These are phyloP conservation scores for Bradynema listronoti DNA, from an alignment of 1,140 invertebrate genomes.

Conservation along the genomic window DNA sequence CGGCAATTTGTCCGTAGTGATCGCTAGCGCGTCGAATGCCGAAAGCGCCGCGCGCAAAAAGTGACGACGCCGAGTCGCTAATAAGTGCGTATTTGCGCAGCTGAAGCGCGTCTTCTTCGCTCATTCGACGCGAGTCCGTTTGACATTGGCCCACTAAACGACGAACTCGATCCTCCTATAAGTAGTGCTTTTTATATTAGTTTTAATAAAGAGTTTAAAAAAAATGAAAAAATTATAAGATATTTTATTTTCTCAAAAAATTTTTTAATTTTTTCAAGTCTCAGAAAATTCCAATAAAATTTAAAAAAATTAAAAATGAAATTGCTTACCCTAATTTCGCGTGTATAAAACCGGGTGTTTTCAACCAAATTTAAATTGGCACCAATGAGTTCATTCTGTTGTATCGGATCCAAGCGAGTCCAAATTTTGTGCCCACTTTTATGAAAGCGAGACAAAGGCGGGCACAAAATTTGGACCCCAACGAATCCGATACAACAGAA, in stretches of 20 bases:
- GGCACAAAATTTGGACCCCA: too few species aligned
- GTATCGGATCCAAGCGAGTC: too few species aligned
- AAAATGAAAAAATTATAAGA: constrained; percentile 5
- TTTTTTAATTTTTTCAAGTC: too few species aligned
- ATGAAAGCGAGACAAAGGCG: too few species aligned
- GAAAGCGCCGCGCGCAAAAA: constrained; percentile 31
- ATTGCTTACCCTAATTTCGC: too few species aligned
- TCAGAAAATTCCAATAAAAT: too few species aligned
- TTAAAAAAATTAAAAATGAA: too few species aligned
- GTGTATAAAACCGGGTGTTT: too few species aligned
- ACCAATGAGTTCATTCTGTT: too few species aligned
- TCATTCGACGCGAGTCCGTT: constrained; percentile 10
- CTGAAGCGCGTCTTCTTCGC: constrained; percentile 35
- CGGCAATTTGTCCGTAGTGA: constrained; percentile 38
- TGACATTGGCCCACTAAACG: constrained; percentile 36
- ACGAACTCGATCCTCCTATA: constrained; percentile 19
- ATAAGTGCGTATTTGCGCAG: constrained; percentile 31
- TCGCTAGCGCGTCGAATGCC: constrained; percentile 42
- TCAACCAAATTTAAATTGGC: too few species aligned
- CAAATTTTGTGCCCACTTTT: too few species aligned
- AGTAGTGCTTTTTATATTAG: constrained; percentile 3
- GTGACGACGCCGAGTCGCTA: constrained; percentile 40
- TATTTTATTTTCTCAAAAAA: constrained; percentile 3
- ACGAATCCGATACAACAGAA: too few species aligned
- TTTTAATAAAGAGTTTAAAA: neutral